These are phyloP conservation scores for Steatornis caripensis DNA, from an alignment of 2,113 vertebrate genomes.

Conservation along the genomic window DNA sequence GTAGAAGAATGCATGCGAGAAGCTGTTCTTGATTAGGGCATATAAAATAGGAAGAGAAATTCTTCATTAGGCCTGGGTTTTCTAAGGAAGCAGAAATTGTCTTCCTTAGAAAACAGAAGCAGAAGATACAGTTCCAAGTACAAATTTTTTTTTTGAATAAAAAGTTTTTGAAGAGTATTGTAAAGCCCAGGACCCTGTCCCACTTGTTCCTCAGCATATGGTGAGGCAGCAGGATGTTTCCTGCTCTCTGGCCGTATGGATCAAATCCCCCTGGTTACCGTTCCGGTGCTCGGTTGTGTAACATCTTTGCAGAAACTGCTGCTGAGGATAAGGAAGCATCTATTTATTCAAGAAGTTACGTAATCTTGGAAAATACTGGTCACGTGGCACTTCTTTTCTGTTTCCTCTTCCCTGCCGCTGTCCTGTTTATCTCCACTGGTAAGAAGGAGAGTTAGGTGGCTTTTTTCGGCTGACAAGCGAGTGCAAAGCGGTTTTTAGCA, in stretches of 20 bases:
- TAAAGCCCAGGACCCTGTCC: neutral
- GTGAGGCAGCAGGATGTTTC: neutral
- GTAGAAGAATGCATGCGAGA: neutral
- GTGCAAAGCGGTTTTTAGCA: fast-evolving
- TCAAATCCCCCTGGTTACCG: neutral
- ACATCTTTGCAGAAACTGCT: neutral
- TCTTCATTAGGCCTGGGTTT: neutral
- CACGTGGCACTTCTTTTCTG: neutral
- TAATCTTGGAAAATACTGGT: neutral
- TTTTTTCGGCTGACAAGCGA: neutral
- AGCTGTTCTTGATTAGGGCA: neutral
- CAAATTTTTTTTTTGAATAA: neutral
- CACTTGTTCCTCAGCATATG: neutral
- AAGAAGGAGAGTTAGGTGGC: neutral
- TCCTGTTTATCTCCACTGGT: fast-evolving
- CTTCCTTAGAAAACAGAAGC: too few species aligned
- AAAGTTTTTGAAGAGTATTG: neutral
- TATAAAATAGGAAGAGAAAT: neutral
- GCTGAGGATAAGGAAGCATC: neutral
- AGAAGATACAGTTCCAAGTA: neutral
- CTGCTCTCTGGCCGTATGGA: neutral
- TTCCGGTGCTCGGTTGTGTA: neutral
- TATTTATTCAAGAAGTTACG: neutral
- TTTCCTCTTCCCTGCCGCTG: neutral
- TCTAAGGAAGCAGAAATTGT: neutral